Conservation (phyloP, 2,888 invertebrate species). For the Stenodema calcarata region DNA sequence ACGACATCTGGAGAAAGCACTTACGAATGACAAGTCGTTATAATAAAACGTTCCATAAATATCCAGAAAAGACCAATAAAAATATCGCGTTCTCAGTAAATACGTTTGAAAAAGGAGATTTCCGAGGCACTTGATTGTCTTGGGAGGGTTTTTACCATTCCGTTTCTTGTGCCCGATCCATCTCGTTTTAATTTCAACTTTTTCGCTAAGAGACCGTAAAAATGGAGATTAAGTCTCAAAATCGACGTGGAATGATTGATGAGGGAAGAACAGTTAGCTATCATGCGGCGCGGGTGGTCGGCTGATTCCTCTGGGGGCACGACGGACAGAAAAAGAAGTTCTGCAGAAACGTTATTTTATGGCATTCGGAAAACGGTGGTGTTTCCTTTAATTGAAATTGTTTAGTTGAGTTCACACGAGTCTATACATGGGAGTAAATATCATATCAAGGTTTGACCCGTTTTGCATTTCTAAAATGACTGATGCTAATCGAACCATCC, state of each 20-base stretch:
- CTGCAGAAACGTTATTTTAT: neutral
- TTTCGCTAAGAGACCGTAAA: neutral
- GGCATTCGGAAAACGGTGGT: neutral
- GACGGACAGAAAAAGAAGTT: neutral
- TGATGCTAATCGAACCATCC: no score
- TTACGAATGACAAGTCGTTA: neutral
- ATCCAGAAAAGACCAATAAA: neutral
- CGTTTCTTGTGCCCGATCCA: constrained; percentile 2
- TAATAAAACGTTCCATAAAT: neutral
- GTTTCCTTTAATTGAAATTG: neutral
- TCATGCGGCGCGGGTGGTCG: neutral
- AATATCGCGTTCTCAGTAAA: neutral
- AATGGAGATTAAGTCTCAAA: neutral
- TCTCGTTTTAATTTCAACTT: neutral
- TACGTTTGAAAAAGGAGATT: constrained; percentile 8
- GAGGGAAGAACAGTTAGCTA: neutral
- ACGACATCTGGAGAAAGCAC: neutral
- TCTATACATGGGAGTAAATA: neutral
- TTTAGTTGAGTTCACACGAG: neutral
- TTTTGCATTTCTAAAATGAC: no score
- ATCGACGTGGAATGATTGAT: neutral
- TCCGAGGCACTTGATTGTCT: neutral
- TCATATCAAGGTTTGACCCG: no score
- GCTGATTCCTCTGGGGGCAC: neutral
- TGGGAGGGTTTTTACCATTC: neutral